Percentiles rank a stretch among this genome's conserved stretches.
phyloP scores from a whole-genome alignment of 92 coral and sea anemone species.

The Epizoanthus illoricatus region DNA sequence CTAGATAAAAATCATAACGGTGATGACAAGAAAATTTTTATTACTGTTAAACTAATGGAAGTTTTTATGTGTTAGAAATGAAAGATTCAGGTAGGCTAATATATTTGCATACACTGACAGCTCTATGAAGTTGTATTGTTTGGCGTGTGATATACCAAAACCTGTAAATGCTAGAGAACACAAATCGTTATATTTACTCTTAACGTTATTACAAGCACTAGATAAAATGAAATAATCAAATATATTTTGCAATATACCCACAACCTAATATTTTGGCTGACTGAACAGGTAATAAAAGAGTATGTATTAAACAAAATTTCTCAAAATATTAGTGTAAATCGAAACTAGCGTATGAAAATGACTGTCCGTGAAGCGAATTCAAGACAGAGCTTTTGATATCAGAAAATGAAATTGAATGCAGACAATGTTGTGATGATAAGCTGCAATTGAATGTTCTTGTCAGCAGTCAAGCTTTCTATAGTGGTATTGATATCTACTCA shows the following conservation, averaged over 20 bases:
- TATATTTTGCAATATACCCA: not conserved
- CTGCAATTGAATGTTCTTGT: too few relatives aligned
- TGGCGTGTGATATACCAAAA: not conserved
- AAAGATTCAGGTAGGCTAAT: not conserved
- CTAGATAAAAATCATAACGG: not conserved
- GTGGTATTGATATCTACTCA: too few relatives aligned
- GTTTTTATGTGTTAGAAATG: not conserved
- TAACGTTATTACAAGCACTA: too few relatives aligned
- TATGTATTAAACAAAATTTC: too few relatives aligned
- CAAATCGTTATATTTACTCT: not conserved
- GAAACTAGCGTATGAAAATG: too few relatives aligned
- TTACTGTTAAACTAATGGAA: not conserved
- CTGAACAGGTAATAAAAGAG: not conserved
- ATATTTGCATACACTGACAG: not conserved
- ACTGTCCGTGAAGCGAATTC: too few relatives aligned
- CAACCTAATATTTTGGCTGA: not conserved
- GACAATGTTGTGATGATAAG: too few relatives aligned
- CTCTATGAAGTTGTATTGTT: not conserved
- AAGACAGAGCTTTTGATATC: too few relatives aligned
- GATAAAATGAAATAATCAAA: not conserved
- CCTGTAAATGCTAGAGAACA: not conserved
- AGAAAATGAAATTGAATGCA: too few relatives aligned
- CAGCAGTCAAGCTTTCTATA: too few relatives aligned
- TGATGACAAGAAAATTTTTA: not conserved
- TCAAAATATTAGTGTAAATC: too few relatives aligned